phyloP scores from a whole-genome alignment of 2,888 invertebrate species.

The Volucella zonaria region DNA sequence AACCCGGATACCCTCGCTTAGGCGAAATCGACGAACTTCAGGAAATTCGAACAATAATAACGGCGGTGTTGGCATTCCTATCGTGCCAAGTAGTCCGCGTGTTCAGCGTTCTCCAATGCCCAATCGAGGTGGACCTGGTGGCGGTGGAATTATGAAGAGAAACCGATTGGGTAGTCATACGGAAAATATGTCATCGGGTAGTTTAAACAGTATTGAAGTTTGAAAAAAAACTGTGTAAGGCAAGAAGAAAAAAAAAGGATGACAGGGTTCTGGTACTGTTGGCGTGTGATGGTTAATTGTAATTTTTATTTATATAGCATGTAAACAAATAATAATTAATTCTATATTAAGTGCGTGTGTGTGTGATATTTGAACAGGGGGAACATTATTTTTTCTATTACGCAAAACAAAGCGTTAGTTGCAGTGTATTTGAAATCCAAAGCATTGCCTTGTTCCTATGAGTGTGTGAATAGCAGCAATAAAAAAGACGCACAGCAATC shows the following conservation, averaged over 20 bases:
- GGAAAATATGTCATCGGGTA: conserved; percentile 82
- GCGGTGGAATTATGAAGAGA: conserved; percentile 78
- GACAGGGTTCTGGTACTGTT: background rate
- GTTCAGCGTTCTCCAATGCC: conserved; percentile 82
- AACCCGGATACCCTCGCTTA: conserved; percentile 80
- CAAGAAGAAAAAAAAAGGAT: no score
- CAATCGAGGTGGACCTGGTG: conserved; percentile 76
- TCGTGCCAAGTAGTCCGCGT: conserved; percentile 81
- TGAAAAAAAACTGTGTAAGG: conserved; percentile 16
- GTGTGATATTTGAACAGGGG: conserved; percentile 44
- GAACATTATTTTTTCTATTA: conserved; percentile 7
- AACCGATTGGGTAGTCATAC: conserved; percentile 82
- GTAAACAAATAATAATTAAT: background rate
- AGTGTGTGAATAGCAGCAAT: no score
- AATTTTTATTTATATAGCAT: conserved; percentile 50
- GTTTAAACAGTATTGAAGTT: conserved; percentile 83
- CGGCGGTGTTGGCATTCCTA: conserved; percentile 79
- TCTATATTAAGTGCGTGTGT: conserved; percentile 3
- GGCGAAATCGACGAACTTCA: conserved; percentile 80
- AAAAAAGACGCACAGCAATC: no score
- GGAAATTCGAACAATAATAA: conserved; percentile 78
- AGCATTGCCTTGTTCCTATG: no score
- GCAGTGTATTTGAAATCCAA: no score
- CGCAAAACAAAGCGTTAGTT: background rate
- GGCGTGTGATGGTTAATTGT: conserved; percentile 54